A percentile compares a stretch with the other conserved stretches of the same genome.
phyloP scores from a whole-genome alignment of 2,888 invertebrate genomes.

The Eudiplozoon nipponicum region DNA sequence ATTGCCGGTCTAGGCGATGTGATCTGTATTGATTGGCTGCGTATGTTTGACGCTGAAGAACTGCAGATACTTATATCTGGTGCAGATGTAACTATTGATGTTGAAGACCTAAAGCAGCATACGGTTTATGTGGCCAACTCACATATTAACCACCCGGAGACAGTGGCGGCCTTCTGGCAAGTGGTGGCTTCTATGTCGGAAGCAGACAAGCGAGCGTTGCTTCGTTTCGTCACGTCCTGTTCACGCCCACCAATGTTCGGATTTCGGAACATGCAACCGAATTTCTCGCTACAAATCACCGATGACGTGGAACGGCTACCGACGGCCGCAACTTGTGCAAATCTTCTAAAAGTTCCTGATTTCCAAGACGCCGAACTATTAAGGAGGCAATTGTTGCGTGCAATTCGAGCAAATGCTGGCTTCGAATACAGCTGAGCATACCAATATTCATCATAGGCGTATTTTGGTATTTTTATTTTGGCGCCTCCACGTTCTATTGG shows the following conservation, averaged over 20 bases:
- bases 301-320: constrained; percentile 47
- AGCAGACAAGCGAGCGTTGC: constrained; percentile 45
- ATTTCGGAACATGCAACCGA: constrained; percentile 69
- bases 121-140: constrained; percentile 75
- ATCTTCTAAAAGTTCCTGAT: constrained; percentile 69
- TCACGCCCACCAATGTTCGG: constrained; percentile 76
- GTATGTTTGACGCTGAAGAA: constrained; percentile 69
- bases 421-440: constrained; percentile 39
- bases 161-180: constrained; percentile 44
- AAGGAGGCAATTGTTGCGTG: constrained; percentile 51
- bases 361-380: constrained; percentile 45
- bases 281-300: constrained; percentile 57
- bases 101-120: constrained; percentile 49
- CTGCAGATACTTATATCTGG: constrained; percentile 82
- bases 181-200: constrained; percentile 44
- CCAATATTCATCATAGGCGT: no score
- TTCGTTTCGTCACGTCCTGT: constrained; percentile 91
- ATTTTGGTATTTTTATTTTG: no score
- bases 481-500: no score
- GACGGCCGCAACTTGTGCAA: constrained; percentile 86
- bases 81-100: constrained; percentile 61
- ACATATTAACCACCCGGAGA: constrained; percentile 31
- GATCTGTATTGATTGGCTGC: constrained; percentile 58
- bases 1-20: constrained; percentile 60
- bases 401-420: constrained; percentile 69